Evolutionary conservation across 2,797 vertebrate genomes (phyloP).

Genomic region (Macropodus opercularis): DNA sequence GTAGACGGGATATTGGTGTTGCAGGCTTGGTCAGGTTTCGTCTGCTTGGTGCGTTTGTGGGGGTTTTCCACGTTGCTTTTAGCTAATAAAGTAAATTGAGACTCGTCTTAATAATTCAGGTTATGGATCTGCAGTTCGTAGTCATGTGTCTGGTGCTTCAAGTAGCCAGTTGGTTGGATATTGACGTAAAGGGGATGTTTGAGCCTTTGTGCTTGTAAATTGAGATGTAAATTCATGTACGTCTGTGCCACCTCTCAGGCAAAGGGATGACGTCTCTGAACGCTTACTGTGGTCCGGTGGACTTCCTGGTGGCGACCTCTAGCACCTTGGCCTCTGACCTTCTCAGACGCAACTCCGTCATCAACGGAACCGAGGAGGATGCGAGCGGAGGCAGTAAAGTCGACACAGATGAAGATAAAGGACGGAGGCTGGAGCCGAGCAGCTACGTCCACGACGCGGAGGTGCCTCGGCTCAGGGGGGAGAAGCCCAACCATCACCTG

Average conservation of each 20-base stretch:
- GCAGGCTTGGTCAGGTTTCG: too few relatives aligned
- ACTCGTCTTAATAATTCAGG: too few relatives aligned
- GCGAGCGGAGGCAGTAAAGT: background rate
- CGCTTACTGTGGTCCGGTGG: constrained; percentile 88
- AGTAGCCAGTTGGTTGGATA: too few relatives aligned
- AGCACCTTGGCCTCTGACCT: constrained; percentile 85
- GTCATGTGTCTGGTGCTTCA: too few relatives aligned
- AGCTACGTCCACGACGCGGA: background rate
- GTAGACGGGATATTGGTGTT: too few relatives aligned
- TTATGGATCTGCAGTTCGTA: too few relatives aligned
- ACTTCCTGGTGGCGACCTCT: constrained; percentile 84
- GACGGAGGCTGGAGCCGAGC: constrained; percentile 11
- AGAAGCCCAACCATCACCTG: constrained; percentile 83
- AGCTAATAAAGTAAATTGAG: too few relatives aligned
- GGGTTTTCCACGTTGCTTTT: too few relatives aligned
- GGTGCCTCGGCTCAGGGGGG: constrained; percentile 42
- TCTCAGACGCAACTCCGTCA: constrained; percentile 82
- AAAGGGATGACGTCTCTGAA: constrained; percentile 91
- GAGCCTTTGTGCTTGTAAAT: too few relatives aligned
- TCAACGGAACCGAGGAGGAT: constrained; percentile 35
- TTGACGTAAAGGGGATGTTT: too few relatives aligned
- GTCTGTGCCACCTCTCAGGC: constrained; percentile 68
- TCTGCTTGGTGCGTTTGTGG: too few relatives aligned
- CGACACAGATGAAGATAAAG: constrained; percentile 49
- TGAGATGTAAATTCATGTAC: background rate